Percentiles rank a stretch among this genome's conserved stretches.
Conservation (phyloP, 1,140 invertebrate genomes). For the Cydia splendana region DNA sequence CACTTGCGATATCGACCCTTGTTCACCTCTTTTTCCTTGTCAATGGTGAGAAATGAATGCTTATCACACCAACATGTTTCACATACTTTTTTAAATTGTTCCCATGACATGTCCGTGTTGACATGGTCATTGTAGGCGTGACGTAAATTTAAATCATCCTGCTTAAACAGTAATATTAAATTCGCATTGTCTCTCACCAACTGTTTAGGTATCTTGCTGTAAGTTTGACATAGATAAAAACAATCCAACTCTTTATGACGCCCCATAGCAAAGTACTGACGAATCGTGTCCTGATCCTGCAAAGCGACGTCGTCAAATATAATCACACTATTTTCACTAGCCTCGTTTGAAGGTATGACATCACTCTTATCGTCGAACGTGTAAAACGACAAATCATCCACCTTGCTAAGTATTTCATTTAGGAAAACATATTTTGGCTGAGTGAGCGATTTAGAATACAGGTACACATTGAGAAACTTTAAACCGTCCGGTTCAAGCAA, state of each 20-base stretch:
- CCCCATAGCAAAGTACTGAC: constrained; percentile 63
- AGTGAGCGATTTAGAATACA: background rate
- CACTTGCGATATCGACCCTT: constrained; percentile 5
- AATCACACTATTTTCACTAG: background rate
- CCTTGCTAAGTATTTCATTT: background rate
- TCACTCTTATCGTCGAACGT: constrained; percentile 9
- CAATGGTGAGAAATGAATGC: background rate
- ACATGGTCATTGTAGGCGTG: constrained; percentile 67
- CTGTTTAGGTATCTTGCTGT: constrained; percentile 65
- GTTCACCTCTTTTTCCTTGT: background rate
- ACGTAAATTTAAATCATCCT: constrained; percentile 67
- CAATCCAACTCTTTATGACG: constrained; percentile 59
- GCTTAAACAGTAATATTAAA: constrained; percentile 63
- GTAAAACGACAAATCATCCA: background rate
- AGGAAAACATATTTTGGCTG: background rate
- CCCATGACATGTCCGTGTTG: constrained; percentile 49
- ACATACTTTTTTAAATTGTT: constrained; percentile 49
- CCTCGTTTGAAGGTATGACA: background rate
- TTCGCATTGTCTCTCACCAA: constrained; percentile 65
- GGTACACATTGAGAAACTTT: background rate
- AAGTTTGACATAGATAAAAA: constrained; percentile 68
- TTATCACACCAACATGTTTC: background rate
- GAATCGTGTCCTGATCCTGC: constrained; percentile 55
- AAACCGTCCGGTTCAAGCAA: background rate
- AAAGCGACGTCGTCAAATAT: constrained; percentile 68